phyloP scores from a whole-genome alignment of 2,797 vertebrate species.

The Coluber constrictor region DNA sequence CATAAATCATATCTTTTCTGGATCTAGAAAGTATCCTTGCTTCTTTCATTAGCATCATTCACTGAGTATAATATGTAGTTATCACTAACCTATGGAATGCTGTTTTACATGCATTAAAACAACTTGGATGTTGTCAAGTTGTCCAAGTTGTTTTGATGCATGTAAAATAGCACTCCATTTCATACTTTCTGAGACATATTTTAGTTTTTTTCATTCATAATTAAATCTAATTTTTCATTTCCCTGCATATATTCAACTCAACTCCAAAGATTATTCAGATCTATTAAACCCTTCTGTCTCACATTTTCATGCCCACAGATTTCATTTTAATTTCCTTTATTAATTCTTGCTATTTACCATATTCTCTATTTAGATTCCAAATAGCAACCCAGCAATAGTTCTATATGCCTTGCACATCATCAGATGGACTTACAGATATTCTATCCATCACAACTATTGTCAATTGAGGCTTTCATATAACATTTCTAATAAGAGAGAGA shows the following conservation, averaged over 20 bases:
- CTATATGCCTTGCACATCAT: neutral
- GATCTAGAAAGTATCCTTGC: neutral
- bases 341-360: neutral
- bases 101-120: neutral
- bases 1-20: neutral
- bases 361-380: neutral
- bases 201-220: neutral
- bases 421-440: neutral
- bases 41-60: neutral
- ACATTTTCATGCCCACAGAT: neutral
- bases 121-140: neutral
- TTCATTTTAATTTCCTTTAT: neutral
- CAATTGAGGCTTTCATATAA: neutral
- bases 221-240: neutral
- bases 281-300: neutral
- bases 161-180: neutral
- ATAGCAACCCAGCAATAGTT: neutral
- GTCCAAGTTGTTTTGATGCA: too few species aligned
- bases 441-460: neutral
- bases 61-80: neutral
- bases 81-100: neutral
- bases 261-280: neutral
- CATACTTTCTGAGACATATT: neutral
- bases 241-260: neutral
- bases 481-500: neutral